A percentile compares a stretch with the other conserved stretches of the same genome.
Conservation (phyloP, 2,888 invertebrate genomes). For the Folsomia candida region DNA sequence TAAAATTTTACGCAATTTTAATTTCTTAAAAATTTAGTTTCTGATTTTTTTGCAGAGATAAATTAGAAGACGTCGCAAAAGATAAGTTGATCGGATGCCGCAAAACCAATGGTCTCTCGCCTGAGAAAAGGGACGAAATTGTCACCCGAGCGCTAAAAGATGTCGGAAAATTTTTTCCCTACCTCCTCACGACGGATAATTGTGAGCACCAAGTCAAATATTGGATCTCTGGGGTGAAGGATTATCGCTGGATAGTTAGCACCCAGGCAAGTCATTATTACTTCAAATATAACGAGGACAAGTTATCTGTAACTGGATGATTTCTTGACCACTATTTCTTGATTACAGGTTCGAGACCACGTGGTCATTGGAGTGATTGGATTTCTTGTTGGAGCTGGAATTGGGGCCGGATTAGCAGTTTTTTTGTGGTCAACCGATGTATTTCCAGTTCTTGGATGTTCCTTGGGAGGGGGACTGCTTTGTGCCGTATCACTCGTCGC, state of each 20-base stretch:
- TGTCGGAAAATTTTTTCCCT: slow-evolving; percentile 19
- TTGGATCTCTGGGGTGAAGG: slow-evolving; percentile 20
- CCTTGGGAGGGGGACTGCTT: slow-evolving; percentile 1
- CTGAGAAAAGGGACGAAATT: slow-evolving; percentile 5
- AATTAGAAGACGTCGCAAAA: slow-evolving; percentile 10
- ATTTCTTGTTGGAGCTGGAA: slow-evolving; percentile 4
- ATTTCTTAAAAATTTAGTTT: no score
- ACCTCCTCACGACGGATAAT: slow-evolving; percentile 22
- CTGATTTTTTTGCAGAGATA: slow-evolving; percentile 7
- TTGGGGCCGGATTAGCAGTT: slow-evolving; percentile 8
- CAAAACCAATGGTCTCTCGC: slow-evolving; percentile 6
- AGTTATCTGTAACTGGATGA: not conserved
- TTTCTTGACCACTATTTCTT: not conserved
- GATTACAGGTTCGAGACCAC: slow-evolving; percentile 16
- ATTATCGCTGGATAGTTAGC: slow-evolving; percentile 17
- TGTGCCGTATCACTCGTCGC: slow-evolving; percentile 5
- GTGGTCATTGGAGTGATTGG: slow-evolving; percentile 6
- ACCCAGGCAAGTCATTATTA: slow-evolving; percentile 15
- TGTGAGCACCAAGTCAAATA: slow-evolving; percentile 27
- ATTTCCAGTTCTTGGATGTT: not conserved
- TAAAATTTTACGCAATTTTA: no score
- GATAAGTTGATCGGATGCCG: slow-evolving; percentile 16
- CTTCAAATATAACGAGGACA: not conserved
- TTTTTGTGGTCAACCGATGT: not conserved
- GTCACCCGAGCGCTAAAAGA: slow-evolving; percentile 12